Evolutionary conservation across 2,797 vertebrate species (phyloP), one percentile per base, ranked within the genome.

Genomic region (Vespertilio murinus): DNA sequence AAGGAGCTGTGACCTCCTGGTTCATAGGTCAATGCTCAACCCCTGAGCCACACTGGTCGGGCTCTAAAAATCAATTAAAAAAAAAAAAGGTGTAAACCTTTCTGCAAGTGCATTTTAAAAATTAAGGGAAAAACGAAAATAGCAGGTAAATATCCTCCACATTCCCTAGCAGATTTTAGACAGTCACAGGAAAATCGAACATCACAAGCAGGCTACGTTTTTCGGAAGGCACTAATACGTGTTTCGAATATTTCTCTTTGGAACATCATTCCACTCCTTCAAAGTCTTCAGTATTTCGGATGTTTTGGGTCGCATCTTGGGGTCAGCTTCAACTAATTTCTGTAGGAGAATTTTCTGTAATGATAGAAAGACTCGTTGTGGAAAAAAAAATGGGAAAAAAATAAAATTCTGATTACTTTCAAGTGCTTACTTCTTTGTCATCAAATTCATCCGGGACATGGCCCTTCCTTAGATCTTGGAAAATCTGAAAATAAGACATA

Each of bases 301-400:
- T 56, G 94, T n/a, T 33, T 83, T 5, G 13, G 94, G 92, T 94
- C 98, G 97, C 52, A 28, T 1, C 1, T 0, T 56, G 71, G 96
- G 12, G 0, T 98, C 1, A 54, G 0, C 0, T 86, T 96, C 97
- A 87, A 98, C 96, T 96, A 98, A 96, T 84, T 88, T 97, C 78
- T 33, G 47, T 33, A 98, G 96, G 71, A 98, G 79, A 20, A 2
- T 0, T 95, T 64, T 85, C 98, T 98, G 96, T 79, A 98, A 97
- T 65, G 52, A 94, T 2, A 95, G 82, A 92, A 97, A 96, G 12
- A 96, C n/a, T 52, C 40, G 96, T 54, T 56, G 85, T 42, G 49
- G 5, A 18, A 65, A 87, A 92, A 84, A 42, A 87, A 93, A 84
- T 80, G 71, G 42, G 4, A 9, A 69, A 65, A 56, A 59, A 61